These are phyloP conservation scores for Rhorus exstirpatorius DNA, from an alignment of 2,888 invertebrate genomes.

Conservation along the genomic window DNA sequence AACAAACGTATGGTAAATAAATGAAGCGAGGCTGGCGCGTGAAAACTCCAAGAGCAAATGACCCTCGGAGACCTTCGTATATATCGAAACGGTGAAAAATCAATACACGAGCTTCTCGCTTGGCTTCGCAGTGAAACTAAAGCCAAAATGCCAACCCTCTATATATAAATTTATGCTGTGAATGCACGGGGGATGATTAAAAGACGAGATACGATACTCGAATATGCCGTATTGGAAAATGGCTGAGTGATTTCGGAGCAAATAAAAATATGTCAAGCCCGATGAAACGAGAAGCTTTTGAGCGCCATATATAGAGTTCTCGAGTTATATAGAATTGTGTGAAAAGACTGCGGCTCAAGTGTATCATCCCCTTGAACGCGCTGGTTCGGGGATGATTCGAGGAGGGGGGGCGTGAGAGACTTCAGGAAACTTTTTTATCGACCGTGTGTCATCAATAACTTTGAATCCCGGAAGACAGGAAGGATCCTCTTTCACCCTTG, in stretches of 20 bases:
- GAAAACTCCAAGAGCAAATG: conserved; percentile 67
- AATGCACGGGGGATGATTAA: not conserved
- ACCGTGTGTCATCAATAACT: conserved; percentile 50
- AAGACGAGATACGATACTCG: not conserved
- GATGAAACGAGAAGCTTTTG: conserved; percentile 31
- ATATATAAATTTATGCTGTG: conserved; percentile 17
- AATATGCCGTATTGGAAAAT: not conserved
- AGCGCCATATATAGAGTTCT: conserved; percentile 17
- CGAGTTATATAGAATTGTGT: conserved; percentile 15
- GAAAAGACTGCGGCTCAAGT: conserved; percentile 35
- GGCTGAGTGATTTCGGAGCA: not conserved
- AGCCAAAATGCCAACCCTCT: conserved; percentile 49
- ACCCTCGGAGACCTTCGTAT: conserved; percentile 71
- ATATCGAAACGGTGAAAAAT: conserved; percentile 68
- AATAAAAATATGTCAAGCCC: conserved; percentile 31
- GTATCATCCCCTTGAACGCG: conserved; percentile 69
- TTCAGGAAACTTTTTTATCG: conserved; percentile 50
- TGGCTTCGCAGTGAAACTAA: conserved; percentile 63
- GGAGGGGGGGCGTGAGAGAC: not conserved
- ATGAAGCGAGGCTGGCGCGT: conserved; percentile 10
- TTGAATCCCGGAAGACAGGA: conserved; percentile 23
- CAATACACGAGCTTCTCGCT: conserved; percentile 68
- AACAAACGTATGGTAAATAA: not conserved
- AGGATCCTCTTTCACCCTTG: conserved; percentile 27
- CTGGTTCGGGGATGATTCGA: conserved; percentile 18